These are phyloP conservation scores for Umimayanthus chanpuru DNA, from an alignment of 92 coral and sea anemone genomes.

Conservation along the genomic window DNA sequence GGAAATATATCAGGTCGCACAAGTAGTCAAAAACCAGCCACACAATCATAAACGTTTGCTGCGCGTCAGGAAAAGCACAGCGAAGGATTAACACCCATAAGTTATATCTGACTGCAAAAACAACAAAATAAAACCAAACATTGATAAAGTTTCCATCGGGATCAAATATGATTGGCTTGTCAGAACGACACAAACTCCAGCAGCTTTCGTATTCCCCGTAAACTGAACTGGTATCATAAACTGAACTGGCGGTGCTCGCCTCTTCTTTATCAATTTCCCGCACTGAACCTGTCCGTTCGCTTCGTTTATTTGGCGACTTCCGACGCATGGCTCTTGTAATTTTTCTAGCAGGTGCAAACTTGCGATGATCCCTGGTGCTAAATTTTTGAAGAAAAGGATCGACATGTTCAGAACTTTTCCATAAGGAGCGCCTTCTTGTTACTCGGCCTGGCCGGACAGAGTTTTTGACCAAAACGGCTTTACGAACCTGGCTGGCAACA, in stretches of 20 bases:
- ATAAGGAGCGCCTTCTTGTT: slow-evolving; percentile 62
- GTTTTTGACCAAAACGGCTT: slow-evolving; percentile 72
- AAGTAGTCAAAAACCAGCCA: slow-evolving; percentile 88
- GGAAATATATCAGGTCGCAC: slow-evolving; percentile 75
- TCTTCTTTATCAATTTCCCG: slow-evolving; percentile 35
- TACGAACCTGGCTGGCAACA: slow-evolving; percentile 69
- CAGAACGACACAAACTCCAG: slow-evolving; percentile 31
- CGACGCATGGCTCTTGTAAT: slow-evolving; percentile 49
- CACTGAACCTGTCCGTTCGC: slow-evolving; percentile 1
- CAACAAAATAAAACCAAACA: slow-evolving; percentile 84
- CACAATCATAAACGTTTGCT: slow-evolving; percentile 61
- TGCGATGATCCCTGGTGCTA: slow-evolving; percentile 90
- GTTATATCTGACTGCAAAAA: slow-evolving; percentile 88
- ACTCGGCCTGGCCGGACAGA: slow-evolving; percentile 68
- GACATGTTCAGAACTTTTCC: slow-evolving; percentile 73
- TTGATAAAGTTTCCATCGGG: slow-evolving; percentile 84
- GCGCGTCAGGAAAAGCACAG: slow-evolving; percentile 88
- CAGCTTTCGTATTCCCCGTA: slow-evolving; percentile 41
- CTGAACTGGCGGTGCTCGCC: slow-evolving; percentile 11
- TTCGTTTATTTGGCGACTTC: slow-evolving; percentile 38
- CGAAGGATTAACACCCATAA: slow-evolving; percentile 87
- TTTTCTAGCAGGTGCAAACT: slow-evolving; percentile 68
- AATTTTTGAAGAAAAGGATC: slow-evolving; percentile 97
- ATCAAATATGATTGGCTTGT: slow-evolving; percentile 67
- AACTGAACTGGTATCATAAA: slow-evolving; percentile 42